Base-by-base conservation (phyloP, 2,113 vertebrate species). In the Nesoenas mayeri region DNA sequence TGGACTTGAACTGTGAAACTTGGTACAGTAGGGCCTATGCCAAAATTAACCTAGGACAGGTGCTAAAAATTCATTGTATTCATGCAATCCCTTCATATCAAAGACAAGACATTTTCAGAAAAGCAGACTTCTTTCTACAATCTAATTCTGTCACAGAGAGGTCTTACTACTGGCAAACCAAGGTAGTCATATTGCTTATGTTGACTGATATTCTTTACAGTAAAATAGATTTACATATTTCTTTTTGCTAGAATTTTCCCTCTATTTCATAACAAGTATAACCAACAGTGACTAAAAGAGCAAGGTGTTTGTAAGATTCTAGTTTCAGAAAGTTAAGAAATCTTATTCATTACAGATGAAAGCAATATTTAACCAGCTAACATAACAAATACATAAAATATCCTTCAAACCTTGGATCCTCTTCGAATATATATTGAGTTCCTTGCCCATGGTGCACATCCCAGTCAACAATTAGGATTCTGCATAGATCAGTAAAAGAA, bases 381-480 rank as follows among this genome's bases (percentile, higher is more conserved):
- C 10, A 72, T 48, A 83, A 72, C 53, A 73, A 81, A 56, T 8
- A 42, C 82, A 29, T 15, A 48, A 58, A 71, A 7, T 4, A 22
- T 36, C 42, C 20, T 73, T 85, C 97, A 91, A 89, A 98, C 98
- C 98, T 99, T 51, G 99, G 98, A 95, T 99, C 99, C 24, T 99
- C 98, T 93, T 99, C 98, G 93, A 99, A 99, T 93, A 97, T 97
- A 69, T 98, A 99, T 56, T 99, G 99, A 54, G 97, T 98, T 89
- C 99, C 99, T 93, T 99, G 99, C 70, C 99, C 99, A 0, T 99
- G 99, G 89, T 99, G 99, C 71, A 99, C 56, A 64, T 99, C 99
- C 99, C 99, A 99, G 97, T 99, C 99, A 58, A 99, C 99, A 58
- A 99, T 99, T 70, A 99, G 97, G 88, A 99, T 97, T 97, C 99